These are phyloP conservation scores for Pegoplata infirma DNA, from an alignment of 2,888 invertebrate genomes.

Conservation along the genomic window DNA sequence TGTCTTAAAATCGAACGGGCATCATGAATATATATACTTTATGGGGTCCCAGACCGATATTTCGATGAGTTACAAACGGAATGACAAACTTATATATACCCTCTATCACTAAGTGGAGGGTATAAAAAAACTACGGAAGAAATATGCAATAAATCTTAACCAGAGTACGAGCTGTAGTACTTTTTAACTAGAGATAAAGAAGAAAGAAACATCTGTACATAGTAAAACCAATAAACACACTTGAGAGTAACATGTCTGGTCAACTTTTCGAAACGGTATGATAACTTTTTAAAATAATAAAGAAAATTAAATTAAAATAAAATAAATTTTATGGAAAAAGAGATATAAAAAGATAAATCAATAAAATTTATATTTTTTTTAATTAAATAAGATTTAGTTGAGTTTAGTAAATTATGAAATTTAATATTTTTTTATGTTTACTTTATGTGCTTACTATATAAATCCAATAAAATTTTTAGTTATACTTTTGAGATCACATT, in stretches of 20 bases:
- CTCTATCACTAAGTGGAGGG: too few relatives aligned
- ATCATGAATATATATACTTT: too few relatives aligned
- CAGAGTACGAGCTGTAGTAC: not conserved
- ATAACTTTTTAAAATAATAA: conserved; percentile 27
- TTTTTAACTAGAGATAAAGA: conserved; percentile 27
- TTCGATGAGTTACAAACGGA: too few relatives aligned
- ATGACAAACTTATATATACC: too few relatives aligned
- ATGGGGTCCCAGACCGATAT: too few relatives aligned
- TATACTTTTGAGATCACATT: too few relatives aligned
- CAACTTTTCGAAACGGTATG: conserved; percentile 18
- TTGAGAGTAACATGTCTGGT: conserved; percentile 35
- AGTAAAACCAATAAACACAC: not conserved
- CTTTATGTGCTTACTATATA: too few relatives aligned
- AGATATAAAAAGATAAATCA: conserved; percentile 16
- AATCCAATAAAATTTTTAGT: too few relatives aligned
- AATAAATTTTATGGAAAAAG: conserved; percentile 3
- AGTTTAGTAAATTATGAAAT: too few relatives aligned
- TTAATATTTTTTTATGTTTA: conserved; percentile 4
- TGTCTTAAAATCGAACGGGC: too few relatives aligned
- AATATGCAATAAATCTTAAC: conserved; percentile 65
- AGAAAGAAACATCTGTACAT: conserved; percentile 26
- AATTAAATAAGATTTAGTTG: conserved; percentile 9
- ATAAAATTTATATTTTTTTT: conserved; percentile 30
- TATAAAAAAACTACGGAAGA: conserved; percentile 33
- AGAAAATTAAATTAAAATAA: conserved; percentile 42